Evolutionary conservation across 2,113 vertebrate genomes (phyloP), one percentile per base, ranked within the genome.

Genomic region (Sakesphorus luctuosus): DNA sequence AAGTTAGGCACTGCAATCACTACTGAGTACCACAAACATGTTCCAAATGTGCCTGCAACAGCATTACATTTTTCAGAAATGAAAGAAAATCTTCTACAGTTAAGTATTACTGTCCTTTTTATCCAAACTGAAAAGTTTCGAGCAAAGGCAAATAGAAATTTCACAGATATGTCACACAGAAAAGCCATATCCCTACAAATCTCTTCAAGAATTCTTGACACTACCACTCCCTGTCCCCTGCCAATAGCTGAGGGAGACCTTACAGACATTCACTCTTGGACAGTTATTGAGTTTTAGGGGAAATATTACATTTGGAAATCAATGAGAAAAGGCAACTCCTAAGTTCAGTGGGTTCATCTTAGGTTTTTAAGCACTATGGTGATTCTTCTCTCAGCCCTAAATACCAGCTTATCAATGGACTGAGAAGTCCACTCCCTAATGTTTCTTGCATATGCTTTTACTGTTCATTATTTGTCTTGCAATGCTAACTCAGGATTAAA

Each of bases 31-130:
- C 92, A 93, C 67, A 90, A 90, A 36, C 56, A 29, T 18, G 59
- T 81, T 93, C 84, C 85, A 86, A 90, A 89, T 62, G 33, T 91
- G 78, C 66, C 81, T 90, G 74, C 69, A 88, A 67, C 47, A 82
- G 46, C 47, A 52, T 63, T 65, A 78, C 31, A 58, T 94, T 91
- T 91, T 88, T 96, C 75, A 79, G 55, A 43, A 83, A 72, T 6
- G 50, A 92, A 83, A 87, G 56, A 68, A 90, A 84, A 68, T 75
- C 79, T 75, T 87, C 61, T 92, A 72, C 44, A 53, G 61, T 89
- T 88, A 55, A 66, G 49, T 35, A 33, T 75, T 55, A 38, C 23
- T 87, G 59, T 59, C 47, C 63, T 83, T 94, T 89, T 87, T 52
- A 82, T 77, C 24, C 66, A 84, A 59, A 18, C 65, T 65, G 92